These are phyloP conservation scores for Luffia ferchaultella DNA, from an alignment of 2,888 invertebrate species.

Conservation along the genomic window DNA sequence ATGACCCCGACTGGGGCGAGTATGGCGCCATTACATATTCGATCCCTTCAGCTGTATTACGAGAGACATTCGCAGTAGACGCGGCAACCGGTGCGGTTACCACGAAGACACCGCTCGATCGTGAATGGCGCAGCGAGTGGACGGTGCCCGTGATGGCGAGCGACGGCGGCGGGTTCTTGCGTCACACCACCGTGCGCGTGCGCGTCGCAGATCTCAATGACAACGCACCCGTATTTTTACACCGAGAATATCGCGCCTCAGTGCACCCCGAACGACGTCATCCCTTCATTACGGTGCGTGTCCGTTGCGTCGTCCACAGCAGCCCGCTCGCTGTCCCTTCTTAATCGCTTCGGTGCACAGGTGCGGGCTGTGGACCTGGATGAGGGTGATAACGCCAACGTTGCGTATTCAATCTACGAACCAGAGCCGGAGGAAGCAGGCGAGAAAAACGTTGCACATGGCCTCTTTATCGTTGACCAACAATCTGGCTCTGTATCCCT, in stretches of 20 bases:
- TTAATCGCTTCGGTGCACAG: too few species aligned
- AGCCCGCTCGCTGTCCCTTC: constrained; percentile 76
- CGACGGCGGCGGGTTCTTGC: constrained; percentile 82
- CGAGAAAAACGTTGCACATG: constrained; percentile 60
- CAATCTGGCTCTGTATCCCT: constrained; percentile 78
- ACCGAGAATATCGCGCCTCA: constrained; percentile 80
- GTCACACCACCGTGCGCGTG: constrained; percentile 79
- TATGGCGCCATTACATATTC: constrained; percentile 75
- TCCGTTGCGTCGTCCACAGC: constrained; percentile 82
- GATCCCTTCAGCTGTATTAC: constrained; percentile 77
- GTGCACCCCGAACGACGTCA: constrained; percentile 58
- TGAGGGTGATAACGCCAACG: constrained; percentile 79
- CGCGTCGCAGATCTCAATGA: constrained; percentile 87
- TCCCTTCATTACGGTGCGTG: constrained; percentile 52
- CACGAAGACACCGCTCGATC: constrained; percentile 74
- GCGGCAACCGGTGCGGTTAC: constrained; percentile 74
- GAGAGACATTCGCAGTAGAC: constrained; percentile 78
- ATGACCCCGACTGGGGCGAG: constrained; percentile 83
- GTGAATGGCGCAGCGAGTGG: constrained; percentile 69
- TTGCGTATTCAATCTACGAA: constrained; percentile 79
- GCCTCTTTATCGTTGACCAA: constrained; percentile 78
- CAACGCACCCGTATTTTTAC: constrained; percentile 78
- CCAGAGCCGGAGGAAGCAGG: constrained; percentile 69
- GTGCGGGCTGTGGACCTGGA: constrained; percentile 82
- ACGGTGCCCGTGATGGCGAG: constrained; percentile 81